Percentiles rank a stretch among this genome's conserved stretches.
These are phyloP conservation scores for Oxycera nigricornis DNA, from an alignment of 2,888 invertebrate species.

Conservation along the genomic window DNA sequence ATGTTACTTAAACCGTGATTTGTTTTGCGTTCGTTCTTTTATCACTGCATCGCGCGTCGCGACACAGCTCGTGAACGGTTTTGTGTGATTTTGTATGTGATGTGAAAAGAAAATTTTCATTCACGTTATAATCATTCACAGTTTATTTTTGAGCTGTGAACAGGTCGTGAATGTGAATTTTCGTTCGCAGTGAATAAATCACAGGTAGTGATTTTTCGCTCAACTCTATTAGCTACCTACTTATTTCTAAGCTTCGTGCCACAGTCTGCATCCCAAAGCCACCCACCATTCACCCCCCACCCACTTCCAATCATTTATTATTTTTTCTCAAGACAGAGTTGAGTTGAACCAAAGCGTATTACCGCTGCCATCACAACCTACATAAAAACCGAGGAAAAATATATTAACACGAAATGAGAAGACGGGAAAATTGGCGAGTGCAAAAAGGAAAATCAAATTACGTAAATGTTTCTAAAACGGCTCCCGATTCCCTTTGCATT, in stretches of 20 bases:
- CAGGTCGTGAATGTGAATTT: no score
- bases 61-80: no score
- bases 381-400: not conserved
- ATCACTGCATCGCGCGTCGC: no score
- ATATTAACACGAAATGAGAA: slow-evolving; percentile 23
- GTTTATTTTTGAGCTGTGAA: no score
- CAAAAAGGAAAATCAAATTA: slow-evolving; percentile 33
- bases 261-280: not conserved
- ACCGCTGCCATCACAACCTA: not conserved
- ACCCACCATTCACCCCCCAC: not conserved
- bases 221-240: not conserved
- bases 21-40: no score
- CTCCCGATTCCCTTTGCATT: not conserved
- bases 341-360: not conserved
- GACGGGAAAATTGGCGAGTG: slow-evolving; percentile 28
- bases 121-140: no score
- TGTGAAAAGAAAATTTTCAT: no score
- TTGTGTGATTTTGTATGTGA: no score
- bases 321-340: not conserved
- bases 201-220: no score
- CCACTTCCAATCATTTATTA: not conserved
- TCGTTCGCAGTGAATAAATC: no score
- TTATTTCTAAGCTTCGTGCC: not conserved
- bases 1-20: no score
- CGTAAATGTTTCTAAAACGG: slow-evolving; percentile 26